Evolutionary conservation across 2,113 vertebrate species (phyloP), one percentile per base, ranked within the genome.

Genomic region (Synodontis membranacea): DNA sequence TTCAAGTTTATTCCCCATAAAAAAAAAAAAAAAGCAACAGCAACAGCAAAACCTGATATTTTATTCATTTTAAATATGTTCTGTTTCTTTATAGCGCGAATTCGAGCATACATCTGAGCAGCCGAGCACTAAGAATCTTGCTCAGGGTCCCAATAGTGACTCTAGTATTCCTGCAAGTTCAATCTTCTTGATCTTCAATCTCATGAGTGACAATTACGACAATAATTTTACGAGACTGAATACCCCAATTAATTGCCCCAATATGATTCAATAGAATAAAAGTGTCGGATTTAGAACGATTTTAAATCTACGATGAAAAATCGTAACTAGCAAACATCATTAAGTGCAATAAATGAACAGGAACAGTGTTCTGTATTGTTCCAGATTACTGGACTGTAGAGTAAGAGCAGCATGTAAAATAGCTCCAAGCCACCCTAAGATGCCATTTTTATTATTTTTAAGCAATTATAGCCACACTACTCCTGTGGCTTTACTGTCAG

Each of bases 391-490:
- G 52, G 79, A 28, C 50, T 74, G 66, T 46, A 9, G 21, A 74
- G 85, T 44, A 74, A 58, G 79, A 74, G 50, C 64, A 60, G 66
- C 79, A 60, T 74, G 79, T 86, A 70, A 31, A 82, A 58, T 25
- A 81, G 79, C 64, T 81, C 28, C 5, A 44, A 86, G 58, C 85
- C 74, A 31, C 52, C 50, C 28, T 46, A 37, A 60, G 48, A 82
- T 46, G n/a, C 28, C 7, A 31, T 56, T 86, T 39, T 86, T 82
- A 31, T 46, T 60, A 21, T 72, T 54, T 68, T 81, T 56, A 56
- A 86, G 66, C 64, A 81, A 72, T 79, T 79, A 72, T 9, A 85
- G 42, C 74, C 28, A 79, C 6, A 1, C 34, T 52, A 42, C 42
- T 62, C 31, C 31, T 34, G 68, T 68, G 42, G 74, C 12, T 48